Conservation (phyloP, 1,140 invertebrate species). For the Stegodyphus dumicola region DNA sequence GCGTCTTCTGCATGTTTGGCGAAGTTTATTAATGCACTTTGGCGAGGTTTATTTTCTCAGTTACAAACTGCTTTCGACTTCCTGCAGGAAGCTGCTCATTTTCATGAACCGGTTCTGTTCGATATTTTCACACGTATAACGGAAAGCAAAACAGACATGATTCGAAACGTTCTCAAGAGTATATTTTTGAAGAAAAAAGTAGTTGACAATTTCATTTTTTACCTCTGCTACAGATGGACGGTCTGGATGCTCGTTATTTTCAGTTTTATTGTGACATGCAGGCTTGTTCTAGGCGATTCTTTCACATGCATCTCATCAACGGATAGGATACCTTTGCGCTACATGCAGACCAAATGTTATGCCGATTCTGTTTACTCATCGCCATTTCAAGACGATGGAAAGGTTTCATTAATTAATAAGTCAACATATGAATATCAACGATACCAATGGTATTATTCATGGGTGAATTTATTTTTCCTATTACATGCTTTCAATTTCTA, state of each 20-base stretch:
- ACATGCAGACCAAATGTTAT: conserved; percentile 29
- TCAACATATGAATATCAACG: background rate
- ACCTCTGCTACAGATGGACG: conserved; percentile 39
- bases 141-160: no score
- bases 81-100: no score
- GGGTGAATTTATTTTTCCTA: conserved; percentile 40
- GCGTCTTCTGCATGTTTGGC: no score
- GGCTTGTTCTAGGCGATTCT: conserved; percentile 17
- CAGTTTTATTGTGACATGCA: conserved; percentile 31
- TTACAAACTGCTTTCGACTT: no score
- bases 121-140: no score
- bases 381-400: background rate
- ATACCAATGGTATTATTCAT: conserved; percentile 18
- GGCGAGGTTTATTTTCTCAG: no score
- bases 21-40: no score
- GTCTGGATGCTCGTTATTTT: conserved; percentile 12
- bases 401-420: background rate
- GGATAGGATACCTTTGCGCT: background rate
- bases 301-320: background rate
- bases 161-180: no score
- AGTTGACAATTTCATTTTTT: conserved; percentile 43
- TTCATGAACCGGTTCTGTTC: no score
- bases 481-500: conserved; percentile 36
- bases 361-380: conserved; percentile 7
- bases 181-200: background rate